These are phyloP conservation scores for Petrolisthes manimaculis DNA, from an alignment of 2,888 invertebrate species.

Conservation along the genomic window DNA sequence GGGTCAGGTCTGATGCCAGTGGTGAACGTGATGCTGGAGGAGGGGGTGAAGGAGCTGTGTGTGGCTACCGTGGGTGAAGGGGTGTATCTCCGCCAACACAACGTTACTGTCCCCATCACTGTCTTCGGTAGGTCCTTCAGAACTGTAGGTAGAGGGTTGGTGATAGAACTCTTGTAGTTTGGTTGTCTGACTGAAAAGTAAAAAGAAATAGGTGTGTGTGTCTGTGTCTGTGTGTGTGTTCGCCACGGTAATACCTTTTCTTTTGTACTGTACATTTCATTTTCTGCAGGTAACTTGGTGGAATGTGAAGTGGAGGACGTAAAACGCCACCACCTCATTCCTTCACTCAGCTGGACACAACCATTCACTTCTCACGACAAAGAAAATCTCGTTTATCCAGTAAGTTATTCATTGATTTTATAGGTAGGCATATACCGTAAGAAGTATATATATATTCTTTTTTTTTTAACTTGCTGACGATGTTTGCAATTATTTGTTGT, in stretches of 20 bases:
- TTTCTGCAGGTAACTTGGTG: constrained; percentile 45
- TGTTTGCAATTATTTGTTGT: no score
- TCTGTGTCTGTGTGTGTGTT: background rate
- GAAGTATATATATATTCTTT: no score
- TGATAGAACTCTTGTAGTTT: background rate
- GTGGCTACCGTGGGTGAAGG: constrained; percentile 59
- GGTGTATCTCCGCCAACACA: constrained; percentile 43
- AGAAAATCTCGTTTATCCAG: constrained; percentile 32
- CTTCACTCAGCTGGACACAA: constrained; percentile 48
- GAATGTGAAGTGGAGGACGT: constrained; percentile 46
- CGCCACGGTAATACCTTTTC: background rate
- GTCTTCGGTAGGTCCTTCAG: constrained; percentile 41
- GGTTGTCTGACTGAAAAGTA: background rate
- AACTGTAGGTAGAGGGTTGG: background rate
- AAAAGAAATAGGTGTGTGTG: background rate
- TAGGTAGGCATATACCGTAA: background rate
- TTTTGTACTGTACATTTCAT: background rate
- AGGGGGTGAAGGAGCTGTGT: constrained; percentile 55
- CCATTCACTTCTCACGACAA: constrained; percentile 12
- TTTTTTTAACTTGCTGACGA: no score
- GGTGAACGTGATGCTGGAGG: constrained; percentile 51
- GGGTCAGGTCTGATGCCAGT: constrained; percentile 55
- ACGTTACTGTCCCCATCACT: constrained; percentile 44
- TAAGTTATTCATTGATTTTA: constrained; percentile 24
- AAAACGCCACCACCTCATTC: constrained; percentile 38